Evolutionary conservation across 2,888 invertebrate species (phyloP), one percentile per base, ranked within the genome.

Genomic region (Ceraclea dissimilis): DNA sequence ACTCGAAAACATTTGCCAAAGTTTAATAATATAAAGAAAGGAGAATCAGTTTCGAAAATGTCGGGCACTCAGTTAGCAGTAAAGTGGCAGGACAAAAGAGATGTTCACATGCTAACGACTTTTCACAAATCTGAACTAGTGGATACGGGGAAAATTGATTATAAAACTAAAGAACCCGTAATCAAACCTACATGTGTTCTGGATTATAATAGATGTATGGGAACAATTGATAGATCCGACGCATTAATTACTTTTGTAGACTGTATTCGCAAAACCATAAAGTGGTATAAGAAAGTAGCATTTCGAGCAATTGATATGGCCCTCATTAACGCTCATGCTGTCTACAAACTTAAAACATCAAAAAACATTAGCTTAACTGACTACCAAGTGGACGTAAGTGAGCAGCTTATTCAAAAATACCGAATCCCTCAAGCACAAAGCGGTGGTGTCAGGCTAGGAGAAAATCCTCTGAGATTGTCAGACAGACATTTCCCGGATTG

Each of bases 1-100:
- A 51, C 18, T 16, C 31, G 56, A 5, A 39, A 47, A 18, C n/a
- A 51, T 8, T 47, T 56, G 56, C 51, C 56, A 2, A 47, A 19
- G 26, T 56, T 56, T 18, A 17, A 51, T 10, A 51, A 56, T 21
- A 11, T 56, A 1, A 21, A 34, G 20, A 55, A 55, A 20, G 46
- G 44, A 4, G 44, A 55, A 20, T 8, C 22, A 8, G 11, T 10
- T 4, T 11, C 49, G 2, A 11, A n/a, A n/a, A 21, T n/a, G 11
- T 49, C 49, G 2, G 26, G 17, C 6, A 8, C 2, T 26, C 26
- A n/a, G 16, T 26, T 49, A 16, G 49, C 49, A 2, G 13, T 49
- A 4, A 49, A 49, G 22, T 49, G 49, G 49, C 26, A 26, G 4
- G 49, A 49, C 19, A 49, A 49, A 26, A 20, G 49, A 26, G 49